Conservation (phyloP, 2,888 invertebrate genomes). For the Adelognathus sp. region DNA sequence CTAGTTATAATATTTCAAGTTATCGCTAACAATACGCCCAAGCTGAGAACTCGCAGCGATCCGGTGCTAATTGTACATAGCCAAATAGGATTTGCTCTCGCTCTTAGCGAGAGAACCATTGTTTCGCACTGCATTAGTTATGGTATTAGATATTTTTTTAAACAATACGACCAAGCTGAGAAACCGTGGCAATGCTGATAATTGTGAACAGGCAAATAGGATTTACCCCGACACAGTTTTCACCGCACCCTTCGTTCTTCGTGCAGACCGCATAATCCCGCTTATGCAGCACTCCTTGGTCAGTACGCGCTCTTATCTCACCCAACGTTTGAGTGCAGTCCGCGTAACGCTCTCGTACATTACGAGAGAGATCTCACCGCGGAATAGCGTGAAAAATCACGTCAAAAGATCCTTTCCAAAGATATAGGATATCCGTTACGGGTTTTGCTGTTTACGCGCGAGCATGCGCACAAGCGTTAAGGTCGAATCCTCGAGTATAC, state of each 20-base stretch:
- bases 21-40: not conserved
- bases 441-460: too few relatives aligned
- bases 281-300: conserved; percentile 47
- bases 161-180: not conserved
- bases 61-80: conserved; percentile 1
- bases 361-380: conserved; percentile 56
- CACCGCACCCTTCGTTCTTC: conserved; percentile 47
- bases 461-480: conserved; percentile 73
- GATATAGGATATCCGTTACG: conserved; percentile 75
- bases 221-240: conserved; percentile 20
- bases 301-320: conserved; percentile 42
- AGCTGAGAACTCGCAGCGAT: not conserved
- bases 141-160: not conserved
- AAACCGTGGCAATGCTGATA: not conserved
- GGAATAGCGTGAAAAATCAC: conserved; percentile 63
- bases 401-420: conserved; percentile 73
- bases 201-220: not conserved
- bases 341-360: conserved; percentile 49
- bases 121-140: not conserved
- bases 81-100: not conserved
- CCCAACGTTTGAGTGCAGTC: conserved; percentile 7
- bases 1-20: not conserved
- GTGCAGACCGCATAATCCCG: conserved; percentile 11
- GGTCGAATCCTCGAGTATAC: conserved; percentile 66
- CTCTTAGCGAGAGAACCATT: not conserved